Evolutionary conservation across 1,140 invertebrate species (phyloP).

Genomic region (Papilio polytes): DNA sequence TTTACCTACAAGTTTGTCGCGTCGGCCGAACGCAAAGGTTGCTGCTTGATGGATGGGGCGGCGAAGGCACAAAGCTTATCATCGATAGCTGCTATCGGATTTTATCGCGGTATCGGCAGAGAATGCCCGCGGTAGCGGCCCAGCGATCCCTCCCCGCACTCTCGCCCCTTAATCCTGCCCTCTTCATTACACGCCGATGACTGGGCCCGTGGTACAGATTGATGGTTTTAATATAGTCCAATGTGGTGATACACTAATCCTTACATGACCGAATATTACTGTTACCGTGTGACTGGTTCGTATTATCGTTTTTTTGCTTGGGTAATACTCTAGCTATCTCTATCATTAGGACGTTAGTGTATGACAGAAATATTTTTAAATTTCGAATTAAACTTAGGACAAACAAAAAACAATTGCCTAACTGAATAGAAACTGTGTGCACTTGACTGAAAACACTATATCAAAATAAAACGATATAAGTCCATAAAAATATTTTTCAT

Average conservation of each 20-base stretch:
- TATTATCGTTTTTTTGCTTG: neutral
- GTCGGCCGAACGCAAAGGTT: conserved; percentile 72
- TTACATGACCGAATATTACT: conserved; percentile 42
- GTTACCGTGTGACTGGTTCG: neutral
- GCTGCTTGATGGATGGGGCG: conserved; percentile 78
- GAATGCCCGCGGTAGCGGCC: conserved; percentile 60
- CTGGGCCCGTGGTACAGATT: conserved; percentile 56
- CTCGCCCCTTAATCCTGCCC: conserved; percentile 65
- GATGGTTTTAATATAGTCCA: conserved; percentile 64
- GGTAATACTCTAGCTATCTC: neutral
- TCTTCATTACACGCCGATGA: conserved; percentile 72
- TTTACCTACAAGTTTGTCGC: conserved; percentile 69
- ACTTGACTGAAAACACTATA: neutral
- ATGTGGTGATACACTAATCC: conserved; percentile 44
- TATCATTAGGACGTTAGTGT: neutral
- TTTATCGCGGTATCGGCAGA: conserved; percentile 65
- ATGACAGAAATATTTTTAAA: neutral
- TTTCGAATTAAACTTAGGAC: neutral
- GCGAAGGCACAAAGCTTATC: conserved; percentile 76
- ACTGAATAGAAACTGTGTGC: neutral
- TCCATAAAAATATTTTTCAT: neutral
- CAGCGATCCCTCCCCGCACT: conserved; percentile 42
- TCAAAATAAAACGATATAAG: neutral
- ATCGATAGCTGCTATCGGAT: conserved; percentile 69
- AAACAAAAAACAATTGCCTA: neutral